These are phyloP conservation scores for Sebastes alutus DNA, from an alignment of 2,797 vertebrate species.

Conservation along the genomic window DNA sequence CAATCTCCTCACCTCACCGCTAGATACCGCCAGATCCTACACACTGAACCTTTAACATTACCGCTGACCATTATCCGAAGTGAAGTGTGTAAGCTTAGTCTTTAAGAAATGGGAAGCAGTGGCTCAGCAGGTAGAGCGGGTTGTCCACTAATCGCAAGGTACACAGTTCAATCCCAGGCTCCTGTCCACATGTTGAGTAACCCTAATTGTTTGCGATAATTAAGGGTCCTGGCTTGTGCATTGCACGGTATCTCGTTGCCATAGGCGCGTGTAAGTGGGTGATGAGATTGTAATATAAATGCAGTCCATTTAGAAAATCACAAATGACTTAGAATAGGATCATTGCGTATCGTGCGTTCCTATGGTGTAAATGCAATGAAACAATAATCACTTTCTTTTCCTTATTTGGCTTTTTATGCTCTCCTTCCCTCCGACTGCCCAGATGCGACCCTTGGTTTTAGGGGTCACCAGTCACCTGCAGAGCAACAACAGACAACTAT, in stretches of 20 bases:
- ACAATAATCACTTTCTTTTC: neutral
- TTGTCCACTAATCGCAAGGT: neutral
- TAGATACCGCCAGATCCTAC: neutral
- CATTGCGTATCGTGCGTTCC: neutral
- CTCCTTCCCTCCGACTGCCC: neutral
- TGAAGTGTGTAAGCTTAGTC: neutral
- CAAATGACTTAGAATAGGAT: neutral
- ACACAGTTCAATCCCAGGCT: neutral
- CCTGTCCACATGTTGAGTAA: neutral
- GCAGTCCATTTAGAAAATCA: constrained; percentile 1
- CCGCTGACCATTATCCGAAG: neutral
- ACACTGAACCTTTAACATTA: neutral
- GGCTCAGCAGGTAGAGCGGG: neutral
- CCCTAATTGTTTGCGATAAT: neutral
- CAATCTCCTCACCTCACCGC: no score
- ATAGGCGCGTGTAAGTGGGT: neutral
- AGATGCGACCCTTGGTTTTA: constrained; percentile 66
- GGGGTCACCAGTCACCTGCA: constrained; percentile 63
- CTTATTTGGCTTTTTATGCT: neutral
- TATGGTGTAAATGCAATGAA: neutral
- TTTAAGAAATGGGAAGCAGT: neutral
- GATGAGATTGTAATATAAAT: constrained; percentile 1
- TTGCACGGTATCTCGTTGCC: neutral
- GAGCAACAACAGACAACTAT: constrained; percentile 33
- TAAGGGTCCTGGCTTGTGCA: neutral